Percentiles rank a stretch among this genome's conserved stretches.
Conservation (phyloP, 2,888 invertebrate genomes). For the Candidula unifasciata region DNA sequence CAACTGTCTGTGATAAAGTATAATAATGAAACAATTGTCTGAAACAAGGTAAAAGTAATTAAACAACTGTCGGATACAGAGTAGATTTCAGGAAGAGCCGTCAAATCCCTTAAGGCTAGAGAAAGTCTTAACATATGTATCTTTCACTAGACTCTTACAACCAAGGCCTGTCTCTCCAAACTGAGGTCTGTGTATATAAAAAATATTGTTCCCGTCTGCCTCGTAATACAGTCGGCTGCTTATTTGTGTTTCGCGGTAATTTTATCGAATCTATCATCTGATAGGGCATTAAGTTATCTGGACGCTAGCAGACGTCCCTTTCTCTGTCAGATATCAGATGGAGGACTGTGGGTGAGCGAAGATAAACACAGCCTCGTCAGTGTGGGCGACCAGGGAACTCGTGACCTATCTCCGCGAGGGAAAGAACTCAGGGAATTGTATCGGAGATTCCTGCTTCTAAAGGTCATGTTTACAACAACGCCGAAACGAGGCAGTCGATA, state of each 20-base stretch:
- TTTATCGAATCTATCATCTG: background rate
- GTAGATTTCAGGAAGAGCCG: too few relatives aligned
- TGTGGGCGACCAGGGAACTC: background rate
- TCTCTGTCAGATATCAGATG: background rate
- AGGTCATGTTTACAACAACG: slow-evolving; percentile 38
- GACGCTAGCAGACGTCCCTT: slow-evolving; percentile 3
- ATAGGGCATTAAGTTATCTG: slow-evolving; percentile 21
- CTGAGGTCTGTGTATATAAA: too few relatives aligned
- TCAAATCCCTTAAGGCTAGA: too few relatives aligned
- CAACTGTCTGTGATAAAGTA: too few relatives aligned
- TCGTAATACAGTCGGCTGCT: background rate
- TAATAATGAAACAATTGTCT: too few relatives aligned
- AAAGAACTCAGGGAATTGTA: background rate
- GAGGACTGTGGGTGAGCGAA: background rate
- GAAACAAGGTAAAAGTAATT: too few relatives aligned
- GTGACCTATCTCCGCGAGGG: slow-evolving; percentile 36
- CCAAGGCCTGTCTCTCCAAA: too few relatives aligned
- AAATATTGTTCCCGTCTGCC: background rate
- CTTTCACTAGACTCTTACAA: too few relatives aligned
- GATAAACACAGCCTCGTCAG: slow-evolving; percentile 32
- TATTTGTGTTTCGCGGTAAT: background rate
- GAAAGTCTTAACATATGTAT: too few relatives aligned
- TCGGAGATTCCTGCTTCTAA: background rate
- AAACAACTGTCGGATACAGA: too few relatives aligned
- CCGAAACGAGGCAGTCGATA: slow-evolving; percentile 26